These are phyloP conservation scores for Cygnus buccinator DNA, from an alignment of 2,113 vertebrate species.

Conservation along the genomic window DNA sequence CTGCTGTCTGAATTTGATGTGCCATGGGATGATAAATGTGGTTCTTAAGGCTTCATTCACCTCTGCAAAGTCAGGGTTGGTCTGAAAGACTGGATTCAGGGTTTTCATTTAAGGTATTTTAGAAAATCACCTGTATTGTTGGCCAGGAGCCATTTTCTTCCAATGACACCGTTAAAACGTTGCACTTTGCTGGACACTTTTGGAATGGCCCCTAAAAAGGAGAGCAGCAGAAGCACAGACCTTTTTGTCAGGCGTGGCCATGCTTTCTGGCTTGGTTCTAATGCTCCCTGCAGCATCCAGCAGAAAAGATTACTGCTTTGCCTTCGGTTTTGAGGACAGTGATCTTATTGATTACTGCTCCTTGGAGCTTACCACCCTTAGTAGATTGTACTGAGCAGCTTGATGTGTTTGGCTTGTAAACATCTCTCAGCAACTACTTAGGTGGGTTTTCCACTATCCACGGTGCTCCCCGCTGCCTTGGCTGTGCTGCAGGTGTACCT, in stretches of 20 bases:
- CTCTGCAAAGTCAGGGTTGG: neutral
- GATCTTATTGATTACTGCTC: neutral
- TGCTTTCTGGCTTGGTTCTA: neutral
- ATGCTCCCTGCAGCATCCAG: neutral
- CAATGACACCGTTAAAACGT: neutral
- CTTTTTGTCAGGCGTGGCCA: neutral
- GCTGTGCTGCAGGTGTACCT: neutral
- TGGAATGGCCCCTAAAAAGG: neutral
- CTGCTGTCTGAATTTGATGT: neutral
- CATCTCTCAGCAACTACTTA: neutral
- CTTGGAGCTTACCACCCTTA: neutral
- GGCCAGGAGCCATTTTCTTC: neutral
- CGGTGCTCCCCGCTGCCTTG: accelerated
- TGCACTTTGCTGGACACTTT: neutral
- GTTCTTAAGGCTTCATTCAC: neutral
- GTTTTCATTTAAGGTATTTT: neutral
- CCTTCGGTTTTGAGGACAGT: neutral
- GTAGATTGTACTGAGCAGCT: neutral
- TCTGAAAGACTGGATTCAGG: neutral
- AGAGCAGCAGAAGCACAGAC: neutral
- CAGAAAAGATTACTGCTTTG: neutral
- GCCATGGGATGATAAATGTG: neutral
- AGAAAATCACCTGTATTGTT: neutral
- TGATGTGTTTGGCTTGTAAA: neutral
- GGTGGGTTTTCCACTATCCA: neutral